Evolutionary conservation across 2,888 invertebrate genomes (phyloP), one percentile per base, ranked within the genome.

Genomic region (Dexiosoma caninum): DNA sequence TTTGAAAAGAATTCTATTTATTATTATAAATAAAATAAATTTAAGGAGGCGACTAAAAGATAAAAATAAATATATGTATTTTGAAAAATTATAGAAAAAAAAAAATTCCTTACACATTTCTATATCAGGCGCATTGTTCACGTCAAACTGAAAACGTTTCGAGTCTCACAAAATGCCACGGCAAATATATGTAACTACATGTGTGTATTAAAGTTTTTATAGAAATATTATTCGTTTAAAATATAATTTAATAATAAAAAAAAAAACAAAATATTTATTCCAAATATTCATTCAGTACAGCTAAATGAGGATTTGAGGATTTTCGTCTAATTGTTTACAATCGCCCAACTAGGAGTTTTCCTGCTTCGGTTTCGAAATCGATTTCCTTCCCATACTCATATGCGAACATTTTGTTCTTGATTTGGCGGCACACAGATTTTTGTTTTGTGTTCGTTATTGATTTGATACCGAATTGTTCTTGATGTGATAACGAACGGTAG

Each of bases 281-380:
- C 42, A 70, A 77, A 77, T 62, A 64, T 70, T 77, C 59, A 69
- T 49, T n/a, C n/a, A n/a, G n/a, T 59, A 51, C 19, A 12, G 37
- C 44, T 4, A 37, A 23, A 23, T 21, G 23, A 67, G 40, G n/a
- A n/a, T 37, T 49, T 59, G 35, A 16, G 16, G 27, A 1, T 40
- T 57, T n/a, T 57, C 19, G 35, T n/a, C n/a, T n/a, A n/a, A n/a
- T n/a, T n/a, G n/a, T n/a, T n/a, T n/a, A n/a, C n/a, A n/a, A n/a
- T n/a, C n/a, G n/a, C n/a, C n/a, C n/a, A n/a, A n/a, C n/a, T n/a
- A n/a, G n/a, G n/a, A n/a, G n/a, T n/a, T n/a, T n/a, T n/a, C n/a
- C n/a, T n/a, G n/a, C n/a, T n/a, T n/a, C n/a, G n/a, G n/a, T n/a
- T n/a, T n/a, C n/a, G n/a, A n/a, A n/a, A n/a, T n/a, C n/a, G n/a